These are phyloP conservation scores for Ondatra zibethicus DNA, from an alignment of 2,113 vertebrate species.

Conservation along the genomic window DNA sequence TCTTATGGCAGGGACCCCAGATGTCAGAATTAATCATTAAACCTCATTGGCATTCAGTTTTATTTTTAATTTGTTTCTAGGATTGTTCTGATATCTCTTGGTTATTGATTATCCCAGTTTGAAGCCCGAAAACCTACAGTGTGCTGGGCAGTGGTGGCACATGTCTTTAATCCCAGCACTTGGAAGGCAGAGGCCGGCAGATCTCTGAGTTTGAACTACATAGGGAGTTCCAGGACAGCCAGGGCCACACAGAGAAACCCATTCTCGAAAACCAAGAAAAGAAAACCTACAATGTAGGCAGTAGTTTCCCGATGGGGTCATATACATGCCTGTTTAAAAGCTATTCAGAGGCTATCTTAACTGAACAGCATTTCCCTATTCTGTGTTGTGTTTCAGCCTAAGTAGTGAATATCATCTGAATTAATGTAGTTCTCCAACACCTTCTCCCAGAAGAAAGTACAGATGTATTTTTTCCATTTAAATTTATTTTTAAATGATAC, in stretches of 20 bases:
- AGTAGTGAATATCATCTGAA: conserved; percentile 56
- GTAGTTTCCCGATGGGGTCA: conserved; percentile 58
- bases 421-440: conserved; percentile 12
- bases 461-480: background rate
- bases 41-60: background rate
- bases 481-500: background rate
- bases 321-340: conserved; percentile 51
- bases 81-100: conserved; percentile 55
- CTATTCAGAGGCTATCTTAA: conserved; percentile 60
- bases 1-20: background rate
- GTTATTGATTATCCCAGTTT: conserved; percentile 58
- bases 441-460: conserved; percentile 10
- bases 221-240: too few species aligned
- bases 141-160: too few species aligned
- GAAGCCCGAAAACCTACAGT: conserved; percentile 49
- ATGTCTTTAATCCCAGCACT: too few species aligned
- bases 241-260: too few species aligned
- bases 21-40: conserved; percentile 33
- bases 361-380: conserved; percentile 59
- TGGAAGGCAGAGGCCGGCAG: too few species aligned
- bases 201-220: too few species aligned
- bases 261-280: too few species aligned
- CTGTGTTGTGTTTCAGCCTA: conserved; percentile 42
- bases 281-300: background rate
- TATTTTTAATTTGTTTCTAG: conserved; percentile 44